Evolutionary conservation across 2,888 invertebrate genomes (phyloP).

Genomic region (Pristionchus fissidentatus): DNA sequence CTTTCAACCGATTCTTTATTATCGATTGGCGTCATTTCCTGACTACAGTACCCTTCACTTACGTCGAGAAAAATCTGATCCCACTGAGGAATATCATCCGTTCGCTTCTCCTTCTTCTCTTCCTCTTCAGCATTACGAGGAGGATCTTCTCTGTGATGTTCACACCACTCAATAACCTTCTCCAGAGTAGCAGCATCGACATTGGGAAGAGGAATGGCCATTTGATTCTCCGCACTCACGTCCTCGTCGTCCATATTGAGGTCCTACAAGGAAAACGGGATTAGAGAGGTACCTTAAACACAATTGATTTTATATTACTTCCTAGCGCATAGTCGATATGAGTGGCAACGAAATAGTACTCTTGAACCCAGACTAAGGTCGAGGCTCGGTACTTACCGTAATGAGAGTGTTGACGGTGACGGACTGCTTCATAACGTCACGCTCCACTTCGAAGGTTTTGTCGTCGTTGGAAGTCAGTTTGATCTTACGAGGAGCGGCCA

Average conservation of each 20-base stretch:
- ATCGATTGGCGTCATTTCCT: background rate
- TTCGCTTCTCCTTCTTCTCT: slow-evolving; percentile 96
- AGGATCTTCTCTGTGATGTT: slow-evolving; percentile 84
- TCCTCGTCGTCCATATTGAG: background rate
- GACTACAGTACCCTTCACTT: background rate
- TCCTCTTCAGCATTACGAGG: slow-evolving; percentile 90
- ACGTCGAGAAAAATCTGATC: slow-evolving; percentile 99
- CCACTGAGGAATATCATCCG: slow-evolving; percentile 98
- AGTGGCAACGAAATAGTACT: background rate
- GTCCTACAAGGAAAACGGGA: background rate
- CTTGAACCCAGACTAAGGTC: background rate
- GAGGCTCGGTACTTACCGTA: background rate
- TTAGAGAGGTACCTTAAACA: background rate
- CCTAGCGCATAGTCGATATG: no score
- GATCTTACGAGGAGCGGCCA: background rate
- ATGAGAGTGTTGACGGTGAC: background rate
- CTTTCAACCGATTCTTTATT: background rate
- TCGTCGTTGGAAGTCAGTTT: background rate
- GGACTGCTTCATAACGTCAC: background rate
- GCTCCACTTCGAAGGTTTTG: background rate
- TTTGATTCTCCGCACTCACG: no score
- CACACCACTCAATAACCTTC: slow-evolving; percentile 77
- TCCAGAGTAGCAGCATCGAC: background rate
- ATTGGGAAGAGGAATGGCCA: slow-evolving; percentile 23
- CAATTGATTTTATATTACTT: no score